A percentile compares a stretch with the other conserved stretches of the same genome.
phyloP scores from a whole-genome alignment of 2,113 vertebrate genomes.

The Cyanocitta stelleri region DNA sequence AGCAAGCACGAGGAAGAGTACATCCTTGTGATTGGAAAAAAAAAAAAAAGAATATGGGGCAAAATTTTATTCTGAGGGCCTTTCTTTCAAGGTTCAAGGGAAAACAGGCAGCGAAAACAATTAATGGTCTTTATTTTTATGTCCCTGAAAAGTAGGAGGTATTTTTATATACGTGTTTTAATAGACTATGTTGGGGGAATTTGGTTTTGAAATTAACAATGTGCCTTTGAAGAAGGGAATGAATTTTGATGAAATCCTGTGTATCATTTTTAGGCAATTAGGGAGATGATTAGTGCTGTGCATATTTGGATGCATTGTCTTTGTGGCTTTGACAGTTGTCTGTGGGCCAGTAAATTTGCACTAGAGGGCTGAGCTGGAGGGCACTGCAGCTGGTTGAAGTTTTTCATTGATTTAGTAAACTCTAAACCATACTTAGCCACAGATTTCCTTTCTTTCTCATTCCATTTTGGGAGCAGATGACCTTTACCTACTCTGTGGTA shows the following conservation, averaged over 20 bases:
- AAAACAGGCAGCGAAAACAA: neutral
- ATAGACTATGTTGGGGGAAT: neutral
- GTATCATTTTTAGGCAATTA: neutral
- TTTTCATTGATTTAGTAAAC: slow-evolving; percentile 7
- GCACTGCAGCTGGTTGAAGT: neutral
- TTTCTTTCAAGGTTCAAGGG: neutral
- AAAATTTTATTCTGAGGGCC: neutral
- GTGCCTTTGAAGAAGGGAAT: neutral
- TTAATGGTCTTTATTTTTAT: neutral
- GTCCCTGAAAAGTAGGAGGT: neutral
- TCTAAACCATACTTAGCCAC: neutral
- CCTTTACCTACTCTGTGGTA: neutral
- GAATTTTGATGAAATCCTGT: neutral
- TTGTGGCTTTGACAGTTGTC: neutral
- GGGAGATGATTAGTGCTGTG: neutral
- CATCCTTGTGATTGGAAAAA: neutral
- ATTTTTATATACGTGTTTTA: neutral
- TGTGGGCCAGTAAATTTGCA: neutral
- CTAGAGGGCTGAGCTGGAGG: neutral
- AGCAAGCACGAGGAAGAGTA: neutral
- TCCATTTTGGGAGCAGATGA: neutral
- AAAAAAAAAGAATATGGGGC: neutral
- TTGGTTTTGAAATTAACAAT: neutral
- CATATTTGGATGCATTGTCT: neutral
- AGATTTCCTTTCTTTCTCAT: neutral